phyloP scores from a whole-genome alignment of 2,888 invertebrate species.

The Apocheima hispidaria region DNA sequence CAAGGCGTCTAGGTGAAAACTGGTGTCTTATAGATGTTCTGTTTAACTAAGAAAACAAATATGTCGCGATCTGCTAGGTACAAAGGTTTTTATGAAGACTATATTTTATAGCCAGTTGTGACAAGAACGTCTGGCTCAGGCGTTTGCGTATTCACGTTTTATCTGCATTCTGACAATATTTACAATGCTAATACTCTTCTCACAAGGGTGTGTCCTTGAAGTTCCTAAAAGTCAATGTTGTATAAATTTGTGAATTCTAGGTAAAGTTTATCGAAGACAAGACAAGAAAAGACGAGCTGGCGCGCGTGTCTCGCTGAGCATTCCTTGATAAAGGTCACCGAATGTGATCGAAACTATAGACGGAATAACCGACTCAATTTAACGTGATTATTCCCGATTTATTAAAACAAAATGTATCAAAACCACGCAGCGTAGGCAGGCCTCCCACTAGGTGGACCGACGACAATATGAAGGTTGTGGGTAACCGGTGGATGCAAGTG shows the following conservation, averaged over 20 bases:
- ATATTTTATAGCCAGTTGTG: conserved; percentile 5
- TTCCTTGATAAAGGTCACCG: too few relatives aligned
- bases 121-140: conserved; percentile 7
- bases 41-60: conserved; percentile 1
- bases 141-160: conserved; percentile 9
- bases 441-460: too few relatives aligned
- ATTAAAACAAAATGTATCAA: too few relatives aligned
- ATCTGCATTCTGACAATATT: conserved; percentile 12
- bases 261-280: not conserved
- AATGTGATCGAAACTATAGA: too few relatives aligned
- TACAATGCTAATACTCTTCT: conserved; percentile 5
- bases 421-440: too few relatives aligned
- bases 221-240: not conserved
- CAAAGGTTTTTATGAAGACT: conserved; percentile 11
- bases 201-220: conserved; percentile 5
- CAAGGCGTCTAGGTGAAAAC: too few relatives aligned
- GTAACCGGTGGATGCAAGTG: too few relatives aligned
- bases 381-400: too few relatives aligned
- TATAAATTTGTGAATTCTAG: not conserved
- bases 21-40: not conserved
- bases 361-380: too few relatives aligned
- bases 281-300: too few relatives aligned
- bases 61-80: not conserved
- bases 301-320: too few relatives aligned
- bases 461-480: too few relatives aligned